Evolutionary conservation across 2,113 vertebrate species (phyloP).

Genomic region (Tautogolabrus adspersus): DNA sequence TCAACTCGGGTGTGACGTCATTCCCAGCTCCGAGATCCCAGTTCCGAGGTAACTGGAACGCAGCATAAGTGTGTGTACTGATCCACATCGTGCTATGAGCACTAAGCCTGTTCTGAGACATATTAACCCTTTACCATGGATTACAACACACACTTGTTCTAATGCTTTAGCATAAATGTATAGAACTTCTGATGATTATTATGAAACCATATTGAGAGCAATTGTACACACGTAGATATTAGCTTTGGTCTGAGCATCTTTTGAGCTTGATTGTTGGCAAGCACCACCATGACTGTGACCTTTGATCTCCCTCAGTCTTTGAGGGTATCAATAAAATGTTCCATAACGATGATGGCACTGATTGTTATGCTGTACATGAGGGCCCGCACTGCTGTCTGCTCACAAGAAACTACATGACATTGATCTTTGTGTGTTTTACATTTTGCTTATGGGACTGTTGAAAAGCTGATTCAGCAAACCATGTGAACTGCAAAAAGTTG

Average conservation of each 20-base stretch:
- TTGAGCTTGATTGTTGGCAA: too few relatives aligned
- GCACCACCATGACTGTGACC: not conserved
- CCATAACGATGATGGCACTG: not conserved
- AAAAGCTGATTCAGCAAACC: too few relatives aligned
- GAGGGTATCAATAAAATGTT: not conserved
- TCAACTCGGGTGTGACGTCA: too few relatives aligned
- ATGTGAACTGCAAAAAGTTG: too few relatives aligned
- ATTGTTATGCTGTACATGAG: not conserved
- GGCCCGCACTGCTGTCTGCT: not conserved
- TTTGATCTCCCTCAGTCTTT: not conserved
- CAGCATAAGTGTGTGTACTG: conserved; percentile 30
- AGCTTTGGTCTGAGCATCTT: not conserved
- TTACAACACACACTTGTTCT: conserved; percentile 30
- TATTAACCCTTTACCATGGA: conserved; percentile 38
- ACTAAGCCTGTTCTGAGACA: conserved; percentile 50
- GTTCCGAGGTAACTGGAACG: too few relatives aligned
- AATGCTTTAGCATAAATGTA: not conserved
- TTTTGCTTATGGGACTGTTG: not conserved
- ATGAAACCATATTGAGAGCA: not conserved
- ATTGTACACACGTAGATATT: too few relatives aligned
- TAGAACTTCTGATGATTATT: not conserved
- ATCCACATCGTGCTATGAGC: conserved; percentile 41
- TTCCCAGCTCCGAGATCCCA: too few relatives aligned
- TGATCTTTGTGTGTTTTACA: not conserved
- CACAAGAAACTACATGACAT: not conserved